Evolutionary conservation across 2,797 vertebrate species (phyloP).

Genomic region (Saxicola maurus): DNA sequence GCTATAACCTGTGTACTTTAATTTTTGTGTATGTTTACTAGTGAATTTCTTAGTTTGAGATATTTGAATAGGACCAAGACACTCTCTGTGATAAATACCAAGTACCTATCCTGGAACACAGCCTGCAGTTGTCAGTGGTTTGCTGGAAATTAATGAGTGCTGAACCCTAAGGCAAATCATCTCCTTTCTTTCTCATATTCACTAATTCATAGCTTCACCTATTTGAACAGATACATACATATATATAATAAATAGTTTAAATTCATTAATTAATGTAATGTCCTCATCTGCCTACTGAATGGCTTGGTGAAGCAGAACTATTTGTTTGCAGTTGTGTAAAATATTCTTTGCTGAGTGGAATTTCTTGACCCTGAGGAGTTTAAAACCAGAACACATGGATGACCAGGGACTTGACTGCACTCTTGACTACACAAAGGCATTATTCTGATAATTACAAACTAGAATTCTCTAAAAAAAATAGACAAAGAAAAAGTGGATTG

Average conservation of each 20-base stretch:
- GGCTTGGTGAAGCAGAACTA: neutral
- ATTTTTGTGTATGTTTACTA: neutral
- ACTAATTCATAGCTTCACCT: neutral
- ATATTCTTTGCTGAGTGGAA: neutral
- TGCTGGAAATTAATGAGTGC: neutral
- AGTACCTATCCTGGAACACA: neutral
- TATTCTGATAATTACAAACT: neutral
- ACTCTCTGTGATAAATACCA: neutral
- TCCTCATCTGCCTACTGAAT: neutral
- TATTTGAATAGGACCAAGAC: neutral
- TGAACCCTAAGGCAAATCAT: neutral
- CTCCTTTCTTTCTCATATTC: neutral
- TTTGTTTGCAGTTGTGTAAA: neutral
- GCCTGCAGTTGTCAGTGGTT: neutral
- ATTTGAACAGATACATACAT: neutral
- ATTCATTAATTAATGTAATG: neutral
- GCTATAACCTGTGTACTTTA: neutral
- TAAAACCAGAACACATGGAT: neutral
- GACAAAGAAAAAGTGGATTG: fast-evolving
- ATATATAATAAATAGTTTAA: too few species aligned
- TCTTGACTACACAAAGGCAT: neutral
- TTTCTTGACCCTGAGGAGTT: neutral
- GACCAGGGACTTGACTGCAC: neutral
- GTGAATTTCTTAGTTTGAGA: neutral
- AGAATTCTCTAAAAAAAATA: neutral